Base-by-base conservation (phyloP, 2,888 invertebrate genomes). In the Melieria omissa region DNA sequence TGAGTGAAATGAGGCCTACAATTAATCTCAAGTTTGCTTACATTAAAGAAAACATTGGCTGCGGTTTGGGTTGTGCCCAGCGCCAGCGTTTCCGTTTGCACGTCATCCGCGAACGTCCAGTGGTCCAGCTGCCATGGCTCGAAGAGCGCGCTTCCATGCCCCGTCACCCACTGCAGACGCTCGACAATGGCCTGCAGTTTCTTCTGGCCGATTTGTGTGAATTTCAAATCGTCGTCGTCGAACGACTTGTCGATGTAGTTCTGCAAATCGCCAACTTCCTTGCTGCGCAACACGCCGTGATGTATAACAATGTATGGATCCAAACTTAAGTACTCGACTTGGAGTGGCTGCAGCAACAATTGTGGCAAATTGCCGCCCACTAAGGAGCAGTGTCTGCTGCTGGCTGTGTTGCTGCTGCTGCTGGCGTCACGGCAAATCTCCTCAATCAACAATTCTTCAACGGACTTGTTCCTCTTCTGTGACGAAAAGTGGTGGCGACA, bases 221-320 rank as follows among this genome's bases (percentile, higher is more conserved):
- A 72, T 52, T 77, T 63, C 57, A 80, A 65, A 29, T 44, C 41
- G 14, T 47, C 62, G 6, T 58, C 6, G n/a, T 67, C 49, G 9
- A 45, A 8, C 67, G 41, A 29, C 12, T 65, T 49, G 46, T 74
- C 78, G 29, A 78, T 77, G n/a, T 81, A 74, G 7, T 71, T 64
- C 66, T 79, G 76, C 69, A 85, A 71, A 58, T 78, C 73, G 7
- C 77, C 75, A 10, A 77, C 72, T 77, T 81, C 78, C 44, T 65
- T 74, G 45, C 47, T 58, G 57, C 75, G 78, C 46, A 85, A 67
- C 4, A 79, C 75, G 63, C 79, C 71, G 61, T 84, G 83, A 65
- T 82, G 79, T 14, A 85, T 74, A 45, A 71, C 79, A 29, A 84
- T 78, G 12, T 77, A 74, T 0, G 84, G 85, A 74, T 83, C 81